Base-by-base conservation (phyloP, 2,113 vertebrate genomes). In the Cnemophilus loriae region DNA sequence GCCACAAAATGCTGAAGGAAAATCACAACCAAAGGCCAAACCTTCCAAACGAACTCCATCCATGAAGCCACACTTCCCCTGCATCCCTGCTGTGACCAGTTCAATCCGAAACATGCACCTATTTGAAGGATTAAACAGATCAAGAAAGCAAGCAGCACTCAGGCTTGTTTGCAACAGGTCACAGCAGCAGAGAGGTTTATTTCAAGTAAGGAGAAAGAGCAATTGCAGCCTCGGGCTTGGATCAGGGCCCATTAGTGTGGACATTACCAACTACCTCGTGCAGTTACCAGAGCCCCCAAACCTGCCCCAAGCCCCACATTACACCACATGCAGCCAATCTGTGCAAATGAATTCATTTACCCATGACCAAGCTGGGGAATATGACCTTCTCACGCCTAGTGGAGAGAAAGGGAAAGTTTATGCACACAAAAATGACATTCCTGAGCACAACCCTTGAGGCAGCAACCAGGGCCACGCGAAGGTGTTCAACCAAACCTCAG, bases 301-400 rank as follows among this genome's bases (percentile, higher is more conserved):
- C 6, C 42, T 84, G 81, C 90, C 84, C 89, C 97, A 89, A 95
- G 97, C 96, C 95, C 91, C 92, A 52, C n/a, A 84, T 86, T 96
- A 89, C 82, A 97, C 59, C 23, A 93, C 98, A 98, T 82, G 74
- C 97, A 97, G 90, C 79, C 92, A 63, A 89, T n/a, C 95, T 97
- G 95, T 95, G 94, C 96, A 98, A 97, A 97, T 87, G 96, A 97
- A 95, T 96, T 95, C 96, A 98, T 97, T 99, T 99, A 99, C 99
- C 99, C 98, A 99, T 97, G 97, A 99, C 98, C 97, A 99, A 98
- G 75, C 98, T 97, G 92, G 99, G 98, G 97, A 99, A 99, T 77
- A 98, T 97, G 97, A 99, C 99, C 98, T 98, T 98, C 97, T 99
- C 99, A 97, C 98, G 98, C 98, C 99, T 99, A 98, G 97, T 98